Conservation (phyloP, 2,888 invertebrate genomes). For the Nasonia oneida region DNA sequence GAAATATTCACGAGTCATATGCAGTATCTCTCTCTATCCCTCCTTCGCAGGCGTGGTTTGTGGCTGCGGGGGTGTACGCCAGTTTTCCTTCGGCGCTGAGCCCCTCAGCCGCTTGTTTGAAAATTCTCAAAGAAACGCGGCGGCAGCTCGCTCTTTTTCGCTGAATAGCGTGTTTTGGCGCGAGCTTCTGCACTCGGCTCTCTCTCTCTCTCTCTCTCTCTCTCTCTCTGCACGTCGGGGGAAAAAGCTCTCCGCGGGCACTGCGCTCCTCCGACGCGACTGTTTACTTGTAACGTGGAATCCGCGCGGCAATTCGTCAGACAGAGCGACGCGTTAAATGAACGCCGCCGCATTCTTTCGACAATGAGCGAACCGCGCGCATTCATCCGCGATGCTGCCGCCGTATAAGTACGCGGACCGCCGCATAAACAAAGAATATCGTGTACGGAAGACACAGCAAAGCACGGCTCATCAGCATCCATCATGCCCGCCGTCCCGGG, state of each 20-base stretch:
- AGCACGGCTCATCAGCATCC: constrained; percentile 33
- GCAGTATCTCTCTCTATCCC: constrained; percentile 69
- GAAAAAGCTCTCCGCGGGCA: too few species aligned
- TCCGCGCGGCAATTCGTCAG: background rate
- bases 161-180: constrained; percentile 38
- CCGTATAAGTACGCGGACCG: background rate
- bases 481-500: constrained; percentile 6
- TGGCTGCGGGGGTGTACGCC: constrained; percentile 15
- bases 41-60: constrained; percentile 21
- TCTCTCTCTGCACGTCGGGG: too few species aligned
- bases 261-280: too few species aligned
- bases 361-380: background rate
- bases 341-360: background rate
- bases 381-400: background rate
- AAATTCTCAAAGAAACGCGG: constrained; percentile 54
- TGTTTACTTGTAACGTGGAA: background rate
- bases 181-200: background rate
- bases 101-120: constrained; percentile 45
- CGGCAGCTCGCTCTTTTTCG: background rate
- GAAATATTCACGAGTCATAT: constrained; percentile 74
- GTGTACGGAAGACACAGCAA: background rate
- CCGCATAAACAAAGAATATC: constrained; percentile 1
- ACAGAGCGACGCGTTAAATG: constrained; percentile 1
- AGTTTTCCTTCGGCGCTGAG: background rate
- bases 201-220: too few species aligned